Evolutionary conservation across 2,797 vertebrate genomes (phyloP), one percentile per base, ranked within the genome.

Genomic region (Chanos chanos): DNA sequence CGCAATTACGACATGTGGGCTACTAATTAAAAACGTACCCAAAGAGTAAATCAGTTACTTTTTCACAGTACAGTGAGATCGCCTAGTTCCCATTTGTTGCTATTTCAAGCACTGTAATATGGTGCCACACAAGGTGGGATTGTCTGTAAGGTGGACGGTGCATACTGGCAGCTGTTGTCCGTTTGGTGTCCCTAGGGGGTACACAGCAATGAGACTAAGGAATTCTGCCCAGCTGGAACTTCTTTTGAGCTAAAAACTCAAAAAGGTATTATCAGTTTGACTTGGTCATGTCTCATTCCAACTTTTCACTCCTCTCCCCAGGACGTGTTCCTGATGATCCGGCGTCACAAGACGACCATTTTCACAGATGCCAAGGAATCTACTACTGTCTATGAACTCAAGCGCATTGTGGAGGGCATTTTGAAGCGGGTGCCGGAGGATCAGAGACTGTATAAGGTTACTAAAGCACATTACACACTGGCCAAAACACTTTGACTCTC

Each of bases 281-380:
- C 6, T 28, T 6, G n/a, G 13, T n/a, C 7, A 18, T 50, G 24
- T 19, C 12, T n/a, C n/a, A 21, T 8, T 50, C 22, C 6, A 7
- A n/a, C 2, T 12, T 34, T 56, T 6, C 33, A 30, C 13, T 37
- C 34, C 16, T 25, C 21, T 28, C n/a, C 24, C 15, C 58, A 92
- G 88, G 89, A 89, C 58, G 86, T 91, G 73, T 92, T 89, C 76
- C 70, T 91, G 68, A 90, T 90, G 90, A 86, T 85, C 65, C 74
- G 81, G 71, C 90, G 89, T 80, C 81, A 88, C 74, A 91, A 90
- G 89, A 86, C 89, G 44, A 90, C 90, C 75, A 91, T 92, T 81
- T 96, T 96, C 81, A 95, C 94, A 16, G 93, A 90, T 86, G 83
- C 93, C 83, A 96, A 95, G 87, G 94, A 96, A 74, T 94, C 91